Base-by-base conservation (phyloP, 2,888 invertebrate genomes). In the Salticus scenicus region DNA sequence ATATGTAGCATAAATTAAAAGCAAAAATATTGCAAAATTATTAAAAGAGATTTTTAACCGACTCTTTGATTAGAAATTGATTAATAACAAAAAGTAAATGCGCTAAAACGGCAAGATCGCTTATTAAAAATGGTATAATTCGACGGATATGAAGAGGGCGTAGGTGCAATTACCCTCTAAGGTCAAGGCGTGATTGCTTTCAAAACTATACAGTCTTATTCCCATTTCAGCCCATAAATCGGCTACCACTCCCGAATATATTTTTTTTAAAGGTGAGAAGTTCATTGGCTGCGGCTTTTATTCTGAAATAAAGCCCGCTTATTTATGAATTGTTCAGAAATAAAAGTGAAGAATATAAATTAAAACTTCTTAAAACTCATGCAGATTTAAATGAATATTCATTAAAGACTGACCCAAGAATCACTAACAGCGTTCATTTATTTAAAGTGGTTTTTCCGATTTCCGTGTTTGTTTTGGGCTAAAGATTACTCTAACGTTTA, bases 381-480 rank as follows among this genome's bases (percentile, higher is more conserved):
- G 42, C 42, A 17, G 42, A 47, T 57, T 24, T 47, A 2, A 2
- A 57, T 57, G 57, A 57, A 57, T 57, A 57, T 57, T 57, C 57
- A 24, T 7, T 5, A 12, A 24, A 24, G 4, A 24, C 17, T 57
- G 57, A 57, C 57, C 57, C 24, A 57, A 4, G 7, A 1, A 2
- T n/a, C n/a, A 24, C 24, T 7, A 17, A 24, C 5, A 57, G 57
- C 24, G 57, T 24, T 7, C 24, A 24, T 24, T 20, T 12, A n/a
- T 24, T 20, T 47, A 24, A 20, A 57, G 24, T 47, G 57, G 57
- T 20, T 1, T 57, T 24, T 2, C 24, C 57, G 17, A 24, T 57
- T 57, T 57, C 57, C 57, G 57, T 17, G 57, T 57, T 57, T 57
- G 24, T 57, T 57, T 57, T 12, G 57, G 57, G 1, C n/a, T n/a